Percentiles rank a stretch among this genome's conserved stretches.
Conservation (phyloP, 2,888 invertebrate species). For the Drosophila stalkeri region DNA sequence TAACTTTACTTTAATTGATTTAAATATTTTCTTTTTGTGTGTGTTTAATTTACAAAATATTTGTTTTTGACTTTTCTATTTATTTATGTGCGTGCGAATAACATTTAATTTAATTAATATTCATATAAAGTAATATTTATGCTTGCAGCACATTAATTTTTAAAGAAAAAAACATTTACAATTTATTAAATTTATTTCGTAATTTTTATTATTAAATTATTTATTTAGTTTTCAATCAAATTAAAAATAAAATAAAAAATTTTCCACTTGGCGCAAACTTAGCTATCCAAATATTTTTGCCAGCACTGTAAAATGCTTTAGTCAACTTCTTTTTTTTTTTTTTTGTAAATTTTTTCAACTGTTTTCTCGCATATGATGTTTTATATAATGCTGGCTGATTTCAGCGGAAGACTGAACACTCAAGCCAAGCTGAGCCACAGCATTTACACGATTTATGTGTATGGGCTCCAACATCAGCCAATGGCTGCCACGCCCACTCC, state of each 20-base stretch:
- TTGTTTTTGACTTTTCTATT: neutral
- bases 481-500: neutral
- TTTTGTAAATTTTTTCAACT: slow-evolving; percentile 14
- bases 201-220: neutral
- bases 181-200: neutral
- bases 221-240: neutral
- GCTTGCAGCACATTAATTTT: neutral
- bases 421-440: slow-evolving; percentile 22
- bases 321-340: neutral
- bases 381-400: slow-evolving; percentile 26
- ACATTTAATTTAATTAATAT: neutral
- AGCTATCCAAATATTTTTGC: slow-evolving; percentile 17
- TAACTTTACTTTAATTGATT: neutral
- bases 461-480: slow-evolving; percentile 9
- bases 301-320: slow-evolving; percentile 9
- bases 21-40: neutral
- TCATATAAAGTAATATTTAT: neutral
- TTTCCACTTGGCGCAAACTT: neutral
- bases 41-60: neutral
- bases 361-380: slow-evolving; percentile 21
- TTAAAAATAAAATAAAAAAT: neutral
- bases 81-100: neutral
- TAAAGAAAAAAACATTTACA: neutral
- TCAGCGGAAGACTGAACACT: slow-evolving; percentile 26
- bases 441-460: slow-evolving; percentile 22